Base-by-base conservation (phyloP, 2,797 vertebrate species). In the Epinephelus malabaricus region DNA sequence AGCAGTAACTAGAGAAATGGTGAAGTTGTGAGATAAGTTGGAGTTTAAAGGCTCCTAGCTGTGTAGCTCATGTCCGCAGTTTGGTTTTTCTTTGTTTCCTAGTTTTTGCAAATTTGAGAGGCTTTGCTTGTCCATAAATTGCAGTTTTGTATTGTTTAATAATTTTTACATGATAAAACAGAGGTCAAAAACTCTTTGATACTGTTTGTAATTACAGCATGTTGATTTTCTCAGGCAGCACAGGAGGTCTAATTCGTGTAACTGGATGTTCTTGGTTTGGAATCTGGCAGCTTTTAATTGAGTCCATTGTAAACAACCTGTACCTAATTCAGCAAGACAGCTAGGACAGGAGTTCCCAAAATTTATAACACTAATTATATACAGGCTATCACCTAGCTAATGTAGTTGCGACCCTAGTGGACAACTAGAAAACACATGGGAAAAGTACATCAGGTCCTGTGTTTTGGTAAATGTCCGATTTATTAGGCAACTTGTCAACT, bases 281-380 rank as follows among this genome's bases (percentile, higher is more conserved):
- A 10, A 10, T 10, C 40, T 40, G 40, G 21, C 6, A 8, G 2
- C 8, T 47, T 34, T 49, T 21, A 13, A 47, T 46, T 25, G 27
- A 50, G 50, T 27, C 30, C 8, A 19, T 40, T 62, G 43, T 40
- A 81, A 23, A 34, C 40, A 56, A 55, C 21, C 34, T 64, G 55
- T 19, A 2, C 27, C 9, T 55, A 58, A 54, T 79, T 73, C 55
- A 77, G 46, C 5, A 56, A 79, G 54, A 69, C 69, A 43, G 0
- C 34, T 47, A 2, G 34, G 2, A 67, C 0, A 27, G 27, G 17
- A 18, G 17, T 27, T 61, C 49, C 17, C 4, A 15, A 55, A 73
- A 79, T 84, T 67, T 80, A 76, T 43, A 58, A 54, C 53, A 51
- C 58, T 62, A 81, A 79, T 85, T 73, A 81, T n/a, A 66, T 11